phyloP scores from a whole-genome alignment of 2,888 invertebrate species.

The Beris chalybata region DNA sequence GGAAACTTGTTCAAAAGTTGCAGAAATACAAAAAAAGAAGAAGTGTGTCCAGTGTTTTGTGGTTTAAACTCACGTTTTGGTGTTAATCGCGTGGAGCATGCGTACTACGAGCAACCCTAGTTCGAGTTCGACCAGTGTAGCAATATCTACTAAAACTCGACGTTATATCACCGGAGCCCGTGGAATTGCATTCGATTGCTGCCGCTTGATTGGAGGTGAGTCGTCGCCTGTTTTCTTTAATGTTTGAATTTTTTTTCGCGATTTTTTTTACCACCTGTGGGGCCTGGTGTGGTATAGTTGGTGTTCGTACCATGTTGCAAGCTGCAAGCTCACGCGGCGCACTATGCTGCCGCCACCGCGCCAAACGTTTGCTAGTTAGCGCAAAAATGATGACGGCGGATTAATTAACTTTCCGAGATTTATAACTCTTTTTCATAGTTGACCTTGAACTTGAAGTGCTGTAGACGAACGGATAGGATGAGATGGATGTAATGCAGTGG shows the following conservation, averaged over 20 bases:
- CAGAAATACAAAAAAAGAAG: neutral
- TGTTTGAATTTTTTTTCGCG: constrained; percentile 10
- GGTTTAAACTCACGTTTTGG: constrained; percentile 3
- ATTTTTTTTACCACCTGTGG: constrained; percentile 4
- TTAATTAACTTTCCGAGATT: constrained; percentile 32
- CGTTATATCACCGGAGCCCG: constrained; percentile 27
- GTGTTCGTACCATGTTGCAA: neutral
- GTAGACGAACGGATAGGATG: constrained; percentile 26
- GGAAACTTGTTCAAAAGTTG: too few relatives aligned
- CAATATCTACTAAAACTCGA: constrained; percentile 10
- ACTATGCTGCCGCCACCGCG: neutral
- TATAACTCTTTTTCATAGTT: constrained; percentile 31
- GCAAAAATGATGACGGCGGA: constrained; percentile 23
- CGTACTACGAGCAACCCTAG: constrained; percentile 7
- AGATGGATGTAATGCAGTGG: neutral
- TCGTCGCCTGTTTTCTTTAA: constrained; percentile 10
- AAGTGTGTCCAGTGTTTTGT: constrained; percentile 10
- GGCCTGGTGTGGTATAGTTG: neutral
- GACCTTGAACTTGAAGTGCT: constrained; percentile 30
- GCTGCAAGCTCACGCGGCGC: neutral
- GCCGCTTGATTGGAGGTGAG: constrained; percentile 26
- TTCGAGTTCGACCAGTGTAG: constrained; percentile 4
- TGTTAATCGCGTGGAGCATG: constrained; percentile 12
- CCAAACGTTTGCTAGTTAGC: constrained; percentile 1
- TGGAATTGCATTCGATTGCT: constrained; percentile 27